phyloP scores from a whole-genome alignment of 2,113 vertebrate genomes.

The Pandion haliaetus region DNA sequence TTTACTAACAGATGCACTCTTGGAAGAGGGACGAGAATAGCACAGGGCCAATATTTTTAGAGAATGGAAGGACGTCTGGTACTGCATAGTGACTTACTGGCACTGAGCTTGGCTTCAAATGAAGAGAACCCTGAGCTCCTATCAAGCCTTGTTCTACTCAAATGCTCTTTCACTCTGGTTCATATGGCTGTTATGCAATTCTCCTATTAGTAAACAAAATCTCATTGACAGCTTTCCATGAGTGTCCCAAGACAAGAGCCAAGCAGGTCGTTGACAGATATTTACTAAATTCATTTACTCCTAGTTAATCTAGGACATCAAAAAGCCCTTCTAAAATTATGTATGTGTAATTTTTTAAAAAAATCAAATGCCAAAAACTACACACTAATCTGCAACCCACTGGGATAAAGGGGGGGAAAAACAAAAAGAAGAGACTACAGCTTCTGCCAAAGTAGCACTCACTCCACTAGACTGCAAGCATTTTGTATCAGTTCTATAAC shows the following conservation, averaged over 20 bases:
- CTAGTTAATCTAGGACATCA: not conserved
- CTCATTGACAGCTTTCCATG: not conserved
- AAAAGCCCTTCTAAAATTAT: not conserved
- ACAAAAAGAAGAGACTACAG: not conserved
- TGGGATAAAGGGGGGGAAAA: not conserved
- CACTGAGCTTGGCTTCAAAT: not conserved
- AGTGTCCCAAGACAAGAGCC: not conserved
- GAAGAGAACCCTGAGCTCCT: not conserved
- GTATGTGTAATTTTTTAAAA: no score
- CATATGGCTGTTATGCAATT: not conserved
- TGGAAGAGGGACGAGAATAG: not conserved
- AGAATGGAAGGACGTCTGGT: not conserved
- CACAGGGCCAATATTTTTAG: not conserved
- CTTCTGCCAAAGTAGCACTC: not conserved
- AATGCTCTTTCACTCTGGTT: not conserved
- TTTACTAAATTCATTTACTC: not conserved
- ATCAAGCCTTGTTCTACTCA: not conserved
- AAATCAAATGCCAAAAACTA: no score
- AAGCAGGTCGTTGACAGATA: not conserved
- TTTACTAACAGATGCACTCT: not conserved
- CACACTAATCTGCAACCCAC: not conserved
- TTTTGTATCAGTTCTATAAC: not conserved
- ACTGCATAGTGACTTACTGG: not conserved
- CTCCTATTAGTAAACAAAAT: constrained; percentile 4
- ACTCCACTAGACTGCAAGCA: not conserved